A percentile compares a stretch with the other conserved stretches of the same genome.
Conservation (phyloP, 2,113 vertebrate species). For the Natator depressus region DNA sequence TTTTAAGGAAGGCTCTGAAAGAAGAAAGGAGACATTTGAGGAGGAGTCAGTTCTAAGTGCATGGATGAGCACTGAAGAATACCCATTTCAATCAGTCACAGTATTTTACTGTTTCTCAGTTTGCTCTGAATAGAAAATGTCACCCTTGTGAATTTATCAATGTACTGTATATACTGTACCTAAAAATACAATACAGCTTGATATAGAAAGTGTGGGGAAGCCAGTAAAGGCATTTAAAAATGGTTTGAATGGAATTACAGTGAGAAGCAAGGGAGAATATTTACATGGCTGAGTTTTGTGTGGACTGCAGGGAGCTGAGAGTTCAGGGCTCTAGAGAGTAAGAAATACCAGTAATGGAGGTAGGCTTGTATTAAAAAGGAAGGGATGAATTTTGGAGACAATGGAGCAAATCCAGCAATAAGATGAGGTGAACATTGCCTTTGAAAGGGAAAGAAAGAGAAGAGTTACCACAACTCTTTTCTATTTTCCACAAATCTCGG, state of each 20-base stretch:
- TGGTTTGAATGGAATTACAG: slow-evolving; percentile 34
- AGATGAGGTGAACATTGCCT: background rate
- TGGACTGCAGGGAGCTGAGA: slow-evolving; percentile 50
- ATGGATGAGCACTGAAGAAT: background rate
- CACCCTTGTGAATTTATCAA: too few relatives aligned
- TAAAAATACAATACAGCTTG: slow-evolving; percentile 40
- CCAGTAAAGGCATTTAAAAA: slow-evolving; percentile 45
- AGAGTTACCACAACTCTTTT: background rate
- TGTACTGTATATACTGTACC: slow-evolving; percentile 12
- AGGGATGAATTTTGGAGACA: background rate
- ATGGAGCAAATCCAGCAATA: background rate
- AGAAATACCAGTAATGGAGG: background rate
- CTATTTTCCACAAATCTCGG: background rate
- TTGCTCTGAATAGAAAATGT: too few relatives aligned
- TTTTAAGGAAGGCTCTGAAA: background rate
- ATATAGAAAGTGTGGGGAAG: slow-evolving; percentile 54
- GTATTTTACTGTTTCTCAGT: slow-evolving; percentile 5
- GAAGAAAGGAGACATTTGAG: background rate
- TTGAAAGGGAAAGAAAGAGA: background rate
- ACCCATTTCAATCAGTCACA: background rate
- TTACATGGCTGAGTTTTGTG: slow-evolving; percentile 73
- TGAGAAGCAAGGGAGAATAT: background rate
- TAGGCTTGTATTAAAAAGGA: slow-evolving; percentile 39
- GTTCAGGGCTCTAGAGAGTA: background rate
- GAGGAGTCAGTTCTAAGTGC: background rate